phyloP scores from a whole-genome alignment of 2,113 vertebrate genomes.

The Lophochroa leadbeateri region DNA sequence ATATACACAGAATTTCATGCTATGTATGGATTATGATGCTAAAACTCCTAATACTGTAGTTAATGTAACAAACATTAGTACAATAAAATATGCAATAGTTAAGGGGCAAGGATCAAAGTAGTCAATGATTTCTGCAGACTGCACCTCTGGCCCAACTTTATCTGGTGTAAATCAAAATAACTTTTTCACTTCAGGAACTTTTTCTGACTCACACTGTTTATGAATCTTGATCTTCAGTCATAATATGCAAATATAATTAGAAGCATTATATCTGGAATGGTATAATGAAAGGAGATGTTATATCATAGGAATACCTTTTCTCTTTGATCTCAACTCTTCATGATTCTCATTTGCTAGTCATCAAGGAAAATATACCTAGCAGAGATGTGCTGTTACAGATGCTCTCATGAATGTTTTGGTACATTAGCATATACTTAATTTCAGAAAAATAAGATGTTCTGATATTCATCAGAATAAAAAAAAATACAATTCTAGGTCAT shows the following conservation, averaged over 20 bases:
- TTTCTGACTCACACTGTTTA: neutral
- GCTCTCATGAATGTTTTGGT: neutral
- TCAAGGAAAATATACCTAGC: conserved; percentile 1
- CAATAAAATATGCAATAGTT: conserved; percentile 57
- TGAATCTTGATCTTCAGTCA: neutral
- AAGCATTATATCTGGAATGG: conserved; percentile 9
- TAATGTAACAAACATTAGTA: conserved; percentile 67
- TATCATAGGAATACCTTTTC: neutral
- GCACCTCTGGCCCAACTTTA: neutral
- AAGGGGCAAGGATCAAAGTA: conserved; percentile 38
- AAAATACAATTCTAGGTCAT: neutral
- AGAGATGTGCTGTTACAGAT: neutral
- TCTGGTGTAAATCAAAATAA: conserved; percentile 4
- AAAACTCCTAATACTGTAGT: conserved; percentile 58
- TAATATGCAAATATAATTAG: conserved; percentile 14
- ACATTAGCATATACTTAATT: neutral
- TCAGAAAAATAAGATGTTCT: neutral
- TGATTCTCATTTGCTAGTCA: neutral
- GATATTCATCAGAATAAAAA: neutral
- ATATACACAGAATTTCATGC: conserved; percentile 54
- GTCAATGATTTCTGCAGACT: conserved; percentile 54
- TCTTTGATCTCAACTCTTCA: conserved; percentile 9
- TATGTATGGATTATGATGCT: conserved; percentile 48
- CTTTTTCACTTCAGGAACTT: conserved; percentile 1
- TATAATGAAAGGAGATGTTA: neutral